Evolutionary conservation across 2,888 invertebrate species (phyloP), one percentile per base, ranked within the genome.

Genomic region (Cetonia aurata): DNA sequence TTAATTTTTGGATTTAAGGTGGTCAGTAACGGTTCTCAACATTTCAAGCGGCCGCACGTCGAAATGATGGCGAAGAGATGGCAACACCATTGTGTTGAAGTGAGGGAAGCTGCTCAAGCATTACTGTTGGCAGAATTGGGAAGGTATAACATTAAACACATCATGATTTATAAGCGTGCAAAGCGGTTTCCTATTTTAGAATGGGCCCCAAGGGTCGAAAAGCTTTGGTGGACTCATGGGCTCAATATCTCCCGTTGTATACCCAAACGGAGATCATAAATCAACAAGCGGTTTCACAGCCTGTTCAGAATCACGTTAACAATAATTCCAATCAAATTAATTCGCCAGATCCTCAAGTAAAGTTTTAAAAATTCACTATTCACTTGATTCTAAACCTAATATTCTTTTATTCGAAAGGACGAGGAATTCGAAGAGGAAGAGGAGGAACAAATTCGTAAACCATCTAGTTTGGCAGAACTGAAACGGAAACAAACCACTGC

Each of bases 51-150:
- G n/a, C 98, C 98, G 0, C 95, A 96, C 84, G 96, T 99, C 3
- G 99, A 99, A 85, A 95, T 98, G 92, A 89, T 99, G 87, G 99
- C 98, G 0, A 91, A 98, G 15, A 89, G 98, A 73, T 99, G 99
- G 99, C 99, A 99, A 83, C 99, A 99, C 86, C 95, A 98, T 78
- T 99, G 99, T 83, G 89, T 99, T 4, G 99, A 99, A 87, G 96
- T 97, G 56, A 88, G 99, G 3, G 98, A 99, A 84, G 99, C 99
- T 0, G 95, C 98, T 0, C 99, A 99, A 81, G 98, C 98, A 9
- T 86, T 99, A 37, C 86, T 99, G 0, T 86, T 99, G 12, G 97
- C 99, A 0, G 99, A 99, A 85, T 86, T 99, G 33, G 91, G 93
- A 72, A 89, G 96, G 87, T 87, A 50, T 73, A 15, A 1, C 31